Evolutionary conservation across 1,140 invertebrate species (phyloP).

Genomic region (Atta texana): DNA sequence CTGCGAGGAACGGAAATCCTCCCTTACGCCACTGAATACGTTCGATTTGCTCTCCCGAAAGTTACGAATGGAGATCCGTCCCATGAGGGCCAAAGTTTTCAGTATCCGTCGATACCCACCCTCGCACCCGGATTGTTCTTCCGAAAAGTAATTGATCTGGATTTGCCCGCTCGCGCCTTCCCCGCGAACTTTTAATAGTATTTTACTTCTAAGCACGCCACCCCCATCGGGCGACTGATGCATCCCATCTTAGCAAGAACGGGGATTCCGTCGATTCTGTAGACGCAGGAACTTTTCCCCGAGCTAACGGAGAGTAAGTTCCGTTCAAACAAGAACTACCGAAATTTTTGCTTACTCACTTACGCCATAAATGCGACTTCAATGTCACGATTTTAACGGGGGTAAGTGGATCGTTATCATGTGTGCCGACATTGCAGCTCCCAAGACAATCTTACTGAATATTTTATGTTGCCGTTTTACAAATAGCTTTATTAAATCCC

Average conservation of each 20-base stretch:
- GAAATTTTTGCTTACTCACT: conserved; percentile 49
- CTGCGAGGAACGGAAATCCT: conserved; percentile 13
- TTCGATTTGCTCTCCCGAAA: conserved; percentile 65
- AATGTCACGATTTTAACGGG: conserved; percentile 22
- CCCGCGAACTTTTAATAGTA: conserved; percentile 73
- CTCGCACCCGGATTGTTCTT: conserved; percentile 69
- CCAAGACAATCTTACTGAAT: neutral
- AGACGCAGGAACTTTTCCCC: neutral
- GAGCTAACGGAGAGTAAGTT: neutral
- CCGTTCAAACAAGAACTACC: conserved; percentile 4
- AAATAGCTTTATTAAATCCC: conserved; percentile 48
- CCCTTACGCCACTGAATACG: conserved; percentile 28
- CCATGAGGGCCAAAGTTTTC: conserved; percentile 53
- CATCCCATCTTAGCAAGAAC: neutral
- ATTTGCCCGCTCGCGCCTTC: conserved; percentile 59
- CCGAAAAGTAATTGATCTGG: conserved; percentile 74
- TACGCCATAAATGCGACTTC: conserved; percentile 44
- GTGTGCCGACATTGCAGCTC: neutral
- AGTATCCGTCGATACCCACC: conserved; percentile 23
- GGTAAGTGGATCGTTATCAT: conserved; percentile 27
- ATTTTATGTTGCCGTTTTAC: neutral
- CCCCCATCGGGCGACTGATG: conserved; percentile 17
- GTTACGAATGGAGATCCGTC: conserved; percentile 57
- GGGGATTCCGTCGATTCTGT: conserved; percentile 44
- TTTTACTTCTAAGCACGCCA: conserved; percentile 64